Evolutionary conservation across 1,140 invertebrate genomes (phyloP).

Genomic region (Chymomyza costata): DNA sequence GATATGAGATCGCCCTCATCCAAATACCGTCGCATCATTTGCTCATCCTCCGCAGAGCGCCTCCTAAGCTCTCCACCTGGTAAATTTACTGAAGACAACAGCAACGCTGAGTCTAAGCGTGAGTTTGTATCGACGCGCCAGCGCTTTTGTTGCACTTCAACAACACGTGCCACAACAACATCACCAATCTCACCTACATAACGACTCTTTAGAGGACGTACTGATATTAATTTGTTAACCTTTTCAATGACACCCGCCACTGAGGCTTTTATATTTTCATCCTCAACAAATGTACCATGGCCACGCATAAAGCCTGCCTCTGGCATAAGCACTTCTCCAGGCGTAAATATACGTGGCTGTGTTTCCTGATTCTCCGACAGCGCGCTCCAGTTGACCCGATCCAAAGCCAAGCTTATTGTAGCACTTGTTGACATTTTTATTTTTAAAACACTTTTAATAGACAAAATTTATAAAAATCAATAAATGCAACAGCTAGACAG

Average conservation of each 20-base stretch:
- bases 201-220: slow-evolving; percentile 91
- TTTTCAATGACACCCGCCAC: slow-evolving; percentile 95
- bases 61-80: slow-evolving; percentile 91
- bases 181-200: slow-evolving; percentile 98
- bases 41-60: slow-evolving; percentile 96
- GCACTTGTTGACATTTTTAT: slow-evolving; percentile 52
- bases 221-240: slow-evolving; percentile 95
- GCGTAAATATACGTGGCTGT: slow-evolving; percentile 85
- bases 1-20: slow-evolving; percentile 98
- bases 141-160: slow-evolving; percentile 79
- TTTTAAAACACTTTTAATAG: neutral
- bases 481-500: no score
- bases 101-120: slow-evolving; percentile 90
- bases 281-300: slow-evolving; percentile 95
- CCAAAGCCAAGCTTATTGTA: slow-evolving; percentile 76
- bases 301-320: slow-evolving; percentile 94
- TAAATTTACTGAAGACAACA: slow-evolving; percentile 96
- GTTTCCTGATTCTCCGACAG: slow-evolving; percentile 77
- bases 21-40: slow-evolving; percentile 96
- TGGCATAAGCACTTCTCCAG: slow-evolving; percentile 89
- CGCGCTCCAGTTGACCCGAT: slow-evolving; percentile 78
- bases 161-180: slow-evolving; percentile 95
- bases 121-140: slow-evolving; percentile 91
- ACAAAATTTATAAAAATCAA: no score
- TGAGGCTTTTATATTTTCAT: slow-evolving; percentile 89